phyloP scores from a whole-genome alignment of 2,888 invertebrate genomes.

The Tetanocera ferruginea region DNA sequence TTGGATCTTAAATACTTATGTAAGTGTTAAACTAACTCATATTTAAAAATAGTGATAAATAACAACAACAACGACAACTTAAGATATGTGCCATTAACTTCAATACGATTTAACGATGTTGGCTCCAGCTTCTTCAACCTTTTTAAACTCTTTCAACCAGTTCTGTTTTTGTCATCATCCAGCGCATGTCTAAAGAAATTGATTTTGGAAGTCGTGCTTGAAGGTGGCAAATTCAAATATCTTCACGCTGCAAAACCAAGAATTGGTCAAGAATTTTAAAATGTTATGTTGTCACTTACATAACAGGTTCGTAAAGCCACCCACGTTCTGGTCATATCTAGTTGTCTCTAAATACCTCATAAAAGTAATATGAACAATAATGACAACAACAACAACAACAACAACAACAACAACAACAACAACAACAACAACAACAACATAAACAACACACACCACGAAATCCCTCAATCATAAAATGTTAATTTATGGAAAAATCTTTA shows the following conservation, averaged over 20 bases:
- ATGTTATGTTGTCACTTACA: not conserved
- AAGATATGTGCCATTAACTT: not conserved
- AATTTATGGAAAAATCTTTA: constrained; percentile 25
- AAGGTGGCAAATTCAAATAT: not conserved
- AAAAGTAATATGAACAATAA: not conserved
- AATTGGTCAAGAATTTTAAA: not conserved
- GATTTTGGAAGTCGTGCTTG: not conserved
- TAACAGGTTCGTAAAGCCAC: constrained; percentile 19
- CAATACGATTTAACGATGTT: not conserved
- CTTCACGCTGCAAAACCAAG: not conserved
- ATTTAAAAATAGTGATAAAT: not conserved
- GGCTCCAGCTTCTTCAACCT: constrained; percentile 10
- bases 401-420: no score
- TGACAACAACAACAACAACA: not conserved
- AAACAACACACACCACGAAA: not conserved
- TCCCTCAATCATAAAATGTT: constrained; percentile 14
- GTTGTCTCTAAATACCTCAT: constrained; percentile 18
- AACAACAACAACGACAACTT: not conserved
- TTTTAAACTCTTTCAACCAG: no score
- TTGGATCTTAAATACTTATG: no score
- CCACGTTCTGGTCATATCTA: constrained; percentile 3
- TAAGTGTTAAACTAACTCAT: not conserved
- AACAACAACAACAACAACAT: constrained; percentile 15
- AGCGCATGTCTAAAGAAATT: not conserved
- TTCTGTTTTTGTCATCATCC: not conserved